Evolutionary conservation across 1,140 invertebrate genomes (phyloP), one percentile per base, ranked within the genome.

Genomic region (Asbolus verrucosus): DNA sequence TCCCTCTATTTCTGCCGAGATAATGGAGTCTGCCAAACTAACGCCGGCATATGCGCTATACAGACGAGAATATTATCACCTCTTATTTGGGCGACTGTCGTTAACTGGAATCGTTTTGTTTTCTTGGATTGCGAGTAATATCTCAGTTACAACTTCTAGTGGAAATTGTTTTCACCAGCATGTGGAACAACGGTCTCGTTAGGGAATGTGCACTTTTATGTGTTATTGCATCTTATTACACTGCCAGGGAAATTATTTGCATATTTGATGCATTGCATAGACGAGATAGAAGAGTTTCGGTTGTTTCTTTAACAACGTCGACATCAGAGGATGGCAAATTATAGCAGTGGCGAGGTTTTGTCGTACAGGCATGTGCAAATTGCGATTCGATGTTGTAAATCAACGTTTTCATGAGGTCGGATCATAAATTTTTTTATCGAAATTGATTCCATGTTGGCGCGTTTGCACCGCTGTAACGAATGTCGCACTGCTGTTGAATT

Each of bases 81-180:
- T 54, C 46, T 54, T 54, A 41, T 63, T 19, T 24, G 18, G 61
- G 39, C 21, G 24, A 33, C 19, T 39, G 61, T 63, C 61, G 61
- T 63, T 63, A 63, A 63, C 19, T 19, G 18, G 21, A 63, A 63
- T 63, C 39, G 61, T 63, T 62, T 63, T 63, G 61, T 63, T 63
- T 16, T 63, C 16, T 63, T 63, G 33, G 61, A 63, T 63, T 63
- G 33, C 61, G 41, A 39, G 46, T 54, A 54, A 54, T 54, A 54
- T 54, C 46, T 54, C 46, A 54, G 46, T 54, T 54, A 54, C 46
- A 21, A 21, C 46, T 21, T n/a, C 19, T 27, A 54, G 8, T 54
- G 46, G 19, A 54, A 21, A 54, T 54, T 54, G 46, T 54, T 54
- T 54, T 54, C 46, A 21, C 46, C n/a, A 54, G 21, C 18, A 54